Base-by-base conservation (phyloP, 2,888 invertebrate species). In the Synanthedon vespiformis region DNA sequence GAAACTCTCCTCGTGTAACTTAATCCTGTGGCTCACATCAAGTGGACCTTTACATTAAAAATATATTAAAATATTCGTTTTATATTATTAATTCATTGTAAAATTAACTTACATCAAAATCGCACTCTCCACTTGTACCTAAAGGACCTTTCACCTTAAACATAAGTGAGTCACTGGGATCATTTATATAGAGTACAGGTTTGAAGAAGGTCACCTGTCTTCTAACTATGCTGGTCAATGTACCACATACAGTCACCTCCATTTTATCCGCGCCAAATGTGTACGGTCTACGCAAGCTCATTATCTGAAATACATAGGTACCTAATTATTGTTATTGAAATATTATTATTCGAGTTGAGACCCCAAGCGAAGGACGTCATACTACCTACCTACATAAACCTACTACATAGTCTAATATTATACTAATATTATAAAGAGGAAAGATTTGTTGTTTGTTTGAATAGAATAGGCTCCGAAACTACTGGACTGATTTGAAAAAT, bases 191-290 rank as follows among this genome's bases (percentile, higher is more conserved):
- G 13, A 77, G 62, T 53, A 77, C 68, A 0, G 75, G 72, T 62
- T 72, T 76, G 56, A 75, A 55, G 64, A 76, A 68, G 47, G 77
- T 74, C 48, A 61, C 52, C 62, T 75, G 69, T 58, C 71, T 68
- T 12, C 76, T 65, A 52, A 78, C 76, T 48, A 77, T 59, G 59
- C 72, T 67, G 16, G 57, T 72, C 56, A 70, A 60, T 55, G 54
- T 54, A 4, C 72, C 72, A 14, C 63, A 54, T 47, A 77, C 60
- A 0, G 52, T 47, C 52, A 78, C 72, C 52, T 76, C 68, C 70
- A 78, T 67, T 64, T 77, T 77, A 60, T 75, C 70, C 1, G 60
- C 56, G 0, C 75, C 74, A 54, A 75, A 63, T 1, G 70, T 68
- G 63, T 67, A 70, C 2, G 77, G 77, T 0, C 77, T 65, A 0